Percentiles rank a stretch among this genome's conserved stretches.
These are phyloP conservation scores for Lycaena phlaeas DNA, from an alignment of 2,888 invertebrate species.

Conservation along the genomic window DNA sequence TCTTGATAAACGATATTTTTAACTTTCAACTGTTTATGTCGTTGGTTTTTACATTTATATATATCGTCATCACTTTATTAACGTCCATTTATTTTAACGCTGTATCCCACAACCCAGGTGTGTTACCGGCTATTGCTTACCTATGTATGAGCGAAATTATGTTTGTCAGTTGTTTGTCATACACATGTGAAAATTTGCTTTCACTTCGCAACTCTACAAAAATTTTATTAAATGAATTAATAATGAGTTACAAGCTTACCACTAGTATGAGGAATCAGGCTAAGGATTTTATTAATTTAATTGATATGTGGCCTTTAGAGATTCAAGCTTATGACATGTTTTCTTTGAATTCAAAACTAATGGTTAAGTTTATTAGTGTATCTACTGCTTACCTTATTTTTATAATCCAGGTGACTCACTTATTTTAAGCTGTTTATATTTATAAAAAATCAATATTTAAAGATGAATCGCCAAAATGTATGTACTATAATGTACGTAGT, in stretches of 20 bases:
- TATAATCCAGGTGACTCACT: constrained; percentile 46
- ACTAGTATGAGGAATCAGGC: constrained; percentile 40
- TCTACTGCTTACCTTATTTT: constrained; percentile 52
- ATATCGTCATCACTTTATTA: constrained; percentile 23
- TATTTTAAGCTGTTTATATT: too few species aligned
- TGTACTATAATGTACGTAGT: too few species aligned
- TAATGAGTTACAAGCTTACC: constrained; percentile 44
- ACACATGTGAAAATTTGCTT: constrained; percentile 34
- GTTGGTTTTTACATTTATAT: constrained; percentile 11
- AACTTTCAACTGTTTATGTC: constrained; percentile 44
- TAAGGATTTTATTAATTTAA: constrained; percentile 48
- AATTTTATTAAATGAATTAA: constrained; percentile 38
- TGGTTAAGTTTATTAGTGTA: constrained; percentile 48
- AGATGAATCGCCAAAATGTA: too few species aligned
- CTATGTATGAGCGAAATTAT: constrained; percentile 35
- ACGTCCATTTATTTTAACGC: constrained; percentile 14
- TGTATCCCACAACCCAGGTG: neutral
- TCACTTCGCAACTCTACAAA: constrained; percentile 33
- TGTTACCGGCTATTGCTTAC: constrained; percentile 14
- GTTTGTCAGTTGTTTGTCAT: constrained; percentile 32
- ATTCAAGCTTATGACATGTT: constrained; percentile 40
- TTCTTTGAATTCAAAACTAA: constrained; percentile 42
- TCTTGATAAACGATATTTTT: constrained; percentile 36
- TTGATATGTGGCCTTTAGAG: constrained; percentile 38
- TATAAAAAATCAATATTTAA: too few species aligned